phyloP scores from a whole-genome alignment of 2,113 vertebrate genomes.

The Limnothrissa miodon region DNA sequence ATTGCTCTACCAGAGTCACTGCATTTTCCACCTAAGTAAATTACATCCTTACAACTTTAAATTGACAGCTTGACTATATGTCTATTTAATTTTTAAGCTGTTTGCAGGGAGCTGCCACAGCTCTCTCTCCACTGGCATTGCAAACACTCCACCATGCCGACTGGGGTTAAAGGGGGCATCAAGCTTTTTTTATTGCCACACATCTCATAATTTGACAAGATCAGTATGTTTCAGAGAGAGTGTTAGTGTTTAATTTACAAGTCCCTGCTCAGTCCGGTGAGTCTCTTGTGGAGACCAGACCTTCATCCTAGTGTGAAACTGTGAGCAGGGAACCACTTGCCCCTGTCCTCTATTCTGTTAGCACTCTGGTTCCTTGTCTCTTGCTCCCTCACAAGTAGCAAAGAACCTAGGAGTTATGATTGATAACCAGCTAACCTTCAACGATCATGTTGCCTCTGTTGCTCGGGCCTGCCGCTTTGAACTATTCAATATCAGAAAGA shows the following conservation, averaged over 20 bases:
- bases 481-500: too few species aligned
- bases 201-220: not conserved
- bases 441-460: too few species aligned
- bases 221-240: not conserved
- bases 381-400: too few species aligned
- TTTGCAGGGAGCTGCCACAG: not conserved
- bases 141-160: not conserved
- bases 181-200: not conserved
- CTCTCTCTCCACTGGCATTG: not conserved
- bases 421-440: too few species aligned
- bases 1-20: not conserved
- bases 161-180: not conserved
- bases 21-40: not conserved
- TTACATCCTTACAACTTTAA: not conserved
- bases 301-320: not conserved
- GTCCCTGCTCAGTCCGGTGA: not conserved
- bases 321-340: not conserved
- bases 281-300: not conserved
- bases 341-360: not conserved
- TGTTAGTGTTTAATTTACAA: not conserved
- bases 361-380: too few species aligned
- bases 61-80: not conserved
- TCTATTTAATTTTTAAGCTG: slow-evolving; percentile 16
- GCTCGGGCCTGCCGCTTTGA: too few species aligned
- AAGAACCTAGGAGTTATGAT: too few species aligned